Percentiles rank a stretch among this genome's conserved stretches.
These are phyloP conservation scores for Notoglanidium macrostoma DNA, from an alignment of 2,797 vertebrate genomes.

Conservation along the genomic window DNA sequence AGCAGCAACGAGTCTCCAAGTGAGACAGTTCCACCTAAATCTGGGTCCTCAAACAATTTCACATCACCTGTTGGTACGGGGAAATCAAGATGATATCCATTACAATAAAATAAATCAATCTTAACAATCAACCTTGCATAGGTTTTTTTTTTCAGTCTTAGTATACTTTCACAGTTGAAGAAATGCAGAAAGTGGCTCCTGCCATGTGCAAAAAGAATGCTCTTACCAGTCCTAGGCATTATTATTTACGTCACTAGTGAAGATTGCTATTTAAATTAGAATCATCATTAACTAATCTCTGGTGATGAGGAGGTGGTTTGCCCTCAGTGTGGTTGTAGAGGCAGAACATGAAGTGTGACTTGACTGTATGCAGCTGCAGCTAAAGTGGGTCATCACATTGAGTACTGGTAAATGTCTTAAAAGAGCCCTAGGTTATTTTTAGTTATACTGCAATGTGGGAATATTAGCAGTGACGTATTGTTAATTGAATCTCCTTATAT, in stretches of 20 bases:
- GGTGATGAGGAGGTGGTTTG: background rate
- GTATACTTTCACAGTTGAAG: background rate
- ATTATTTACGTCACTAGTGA: background rate
- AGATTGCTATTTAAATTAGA: background rate
- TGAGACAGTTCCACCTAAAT: conserved; percentile 75
- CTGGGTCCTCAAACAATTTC: conserved; percentile 81
- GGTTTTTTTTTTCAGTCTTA: background rate
- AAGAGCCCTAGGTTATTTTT: background rate
- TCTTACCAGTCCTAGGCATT: background rate
- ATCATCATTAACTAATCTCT: background rate
- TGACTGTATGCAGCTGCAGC: background rate
- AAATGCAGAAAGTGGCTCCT: background rate
- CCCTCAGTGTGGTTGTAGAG: background rate
- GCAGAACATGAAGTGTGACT: background rate
- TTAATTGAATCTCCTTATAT: background rate
- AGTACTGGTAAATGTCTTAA: background rate
- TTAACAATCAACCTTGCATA: background rate
- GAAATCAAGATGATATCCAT: background rate
- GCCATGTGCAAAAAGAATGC: background rate
- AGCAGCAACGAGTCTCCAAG: conserved; percentile 77
- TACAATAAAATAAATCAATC: background rate
- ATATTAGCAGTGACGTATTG: background rate
- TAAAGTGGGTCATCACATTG: background rate
- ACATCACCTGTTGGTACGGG: conserved; percentile 62
- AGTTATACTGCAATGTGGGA: background rate